Evolutionary conservation across 1,140 invertebrate species (phyloP), one percentile per base, ranked within the genome.

Genomic region (Ceratoteleas bidentatus): DNA sequence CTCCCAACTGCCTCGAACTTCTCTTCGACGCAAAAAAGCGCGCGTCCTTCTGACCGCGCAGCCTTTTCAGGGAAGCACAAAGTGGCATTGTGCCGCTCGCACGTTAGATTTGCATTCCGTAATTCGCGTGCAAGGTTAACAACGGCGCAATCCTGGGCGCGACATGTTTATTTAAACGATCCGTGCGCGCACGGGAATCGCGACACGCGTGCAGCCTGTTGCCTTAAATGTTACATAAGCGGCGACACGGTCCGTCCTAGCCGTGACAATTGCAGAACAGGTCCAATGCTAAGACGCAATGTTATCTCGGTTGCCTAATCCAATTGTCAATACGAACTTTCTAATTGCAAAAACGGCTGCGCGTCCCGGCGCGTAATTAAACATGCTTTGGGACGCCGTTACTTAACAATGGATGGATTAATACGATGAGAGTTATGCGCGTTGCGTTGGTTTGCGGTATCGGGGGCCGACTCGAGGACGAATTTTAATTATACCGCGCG

Each of bases 91-190:
- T 24, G 24, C 24, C 24, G 1, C 24, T 47, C 13, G 45, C 45
- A 36, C 33, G 24, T 43, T 62, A 52, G 61, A 84, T 84, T 81
- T 74, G 78, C 78, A 81, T 81, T 60, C 52, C 40, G 62, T 53
- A 68, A 80, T 84, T 84, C 45, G 78, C 69, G 61, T 24, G 74
- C 78, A 78, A 81, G 82, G 78, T 75, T 84, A 73, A 62, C 60
- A 56, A 36, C 62, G 45, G 52, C 54, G 49, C 61, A 81, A 73
- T 81, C 60, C 38, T 15, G 15, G 13, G 14, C 62, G 58, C 24
- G 62, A 70, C 60, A 58, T 54, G 73, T 72, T 54, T 54, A 76
- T 61, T 76, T 54, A 53, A 69, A n/a, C 57, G 40, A 13, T 62
- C 47, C 47, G 15, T 14, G 2, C 49, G 34, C 40, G 56, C 60